phyloP scores from a whole-genome alignment of 2,113 vertebrate genomes.

The Phoxinus phoxinus region DNA sequence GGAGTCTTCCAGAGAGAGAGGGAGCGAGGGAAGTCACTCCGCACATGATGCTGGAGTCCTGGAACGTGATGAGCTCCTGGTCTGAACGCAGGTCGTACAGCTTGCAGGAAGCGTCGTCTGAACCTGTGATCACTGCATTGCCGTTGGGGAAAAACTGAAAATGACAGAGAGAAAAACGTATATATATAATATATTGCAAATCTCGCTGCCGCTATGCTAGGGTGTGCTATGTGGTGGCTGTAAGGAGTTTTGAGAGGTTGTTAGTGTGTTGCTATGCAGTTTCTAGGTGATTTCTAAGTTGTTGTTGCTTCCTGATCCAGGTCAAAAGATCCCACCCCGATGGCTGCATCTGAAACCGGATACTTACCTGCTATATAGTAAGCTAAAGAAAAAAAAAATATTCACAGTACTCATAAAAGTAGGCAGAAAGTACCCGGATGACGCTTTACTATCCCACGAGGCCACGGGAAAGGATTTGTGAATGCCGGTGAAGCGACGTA shows the following conservation, averaged over 20 bases:
- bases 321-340: neutral
- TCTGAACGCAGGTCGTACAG: constrained; percentile 94
- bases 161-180: neutral
- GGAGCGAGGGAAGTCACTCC: constrained; percentile 94
- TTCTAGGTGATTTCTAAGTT: neutral
- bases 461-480: too few relatives aligned
- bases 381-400: too few relatives aligned
- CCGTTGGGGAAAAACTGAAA: constrained; percentile 94
- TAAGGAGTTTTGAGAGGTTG: neutral
- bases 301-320: neutral
- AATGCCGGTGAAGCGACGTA: too few relatives aligned
- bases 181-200: neutral
- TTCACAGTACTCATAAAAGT: too few relatives aligned
- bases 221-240: neutral
- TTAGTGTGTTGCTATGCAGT: neutral
- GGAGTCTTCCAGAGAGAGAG: constrained; percentile 89
- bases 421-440: too few relatives aligned
- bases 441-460: too few relatives aligned
- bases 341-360: too few relatives aligned
- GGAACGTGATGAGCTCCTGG: constrained; percentile 91
- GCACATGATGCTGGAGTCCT: constrained; percentile 91
- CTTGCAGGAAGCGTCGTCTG: constrained; percentile 91
- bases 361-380: too few relatives aligned
- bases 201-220: neutral
- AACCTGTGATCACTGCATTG: constrained; percentile 93